phyloP scores from a whole-genome alignment of 2,797 vertebrate species.

The Oreonectes daqikongensis region DNA sequence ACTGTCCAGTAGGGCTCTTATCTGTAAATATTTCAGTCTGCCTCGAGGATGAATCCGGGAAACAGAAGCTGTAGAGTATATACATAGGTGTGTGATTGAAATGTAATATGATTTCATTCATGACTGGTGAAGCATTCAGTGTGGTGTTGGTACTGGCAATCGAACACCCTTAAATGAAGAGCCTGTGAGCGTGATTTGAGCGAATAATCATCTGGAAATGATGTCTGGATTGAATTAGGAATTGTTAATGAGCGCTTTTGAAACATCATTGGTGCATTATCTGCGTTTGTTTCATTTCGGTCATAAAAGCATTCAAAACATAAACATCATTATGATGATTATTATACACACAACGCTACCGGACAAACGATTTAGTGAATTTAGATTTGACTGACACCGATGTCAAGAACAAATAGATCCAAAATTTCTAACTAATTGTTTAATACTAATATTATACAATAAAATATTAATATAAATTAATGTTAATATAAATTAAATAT shows the following conservation, averaged over 20 bases:
- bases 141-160: neutral
- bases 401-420: no score
- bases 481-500: no score
- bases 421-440: no score
- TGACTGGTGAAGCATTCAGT: neutral
- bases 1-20: slow-evolving; percentile 1
- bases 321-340: no score
- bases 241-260: neutral
- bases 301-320: no score
- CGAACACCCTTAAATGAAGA: neutral
- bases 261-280: neutral
- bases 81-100: neutral
- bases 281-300: no score
- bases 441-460: no score
- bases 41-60: slow-evolving; percentile 10
- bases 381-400: no score
- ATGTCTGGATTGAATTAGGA: slow-evolving; percentile 19
- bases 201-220: neutral
- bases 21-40: slow-evolving; percentile 2
- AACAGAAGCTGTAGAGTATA: neutral
- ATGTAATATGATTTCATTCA: slow-evolving; percentile 31
- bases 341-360: no score
- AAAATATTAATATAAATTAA: no score
- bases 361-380: no score
- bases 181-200: neutral